Conservation (phyloP, 2,113 vertebrate species). For the Pipra filicauda region DNA sequence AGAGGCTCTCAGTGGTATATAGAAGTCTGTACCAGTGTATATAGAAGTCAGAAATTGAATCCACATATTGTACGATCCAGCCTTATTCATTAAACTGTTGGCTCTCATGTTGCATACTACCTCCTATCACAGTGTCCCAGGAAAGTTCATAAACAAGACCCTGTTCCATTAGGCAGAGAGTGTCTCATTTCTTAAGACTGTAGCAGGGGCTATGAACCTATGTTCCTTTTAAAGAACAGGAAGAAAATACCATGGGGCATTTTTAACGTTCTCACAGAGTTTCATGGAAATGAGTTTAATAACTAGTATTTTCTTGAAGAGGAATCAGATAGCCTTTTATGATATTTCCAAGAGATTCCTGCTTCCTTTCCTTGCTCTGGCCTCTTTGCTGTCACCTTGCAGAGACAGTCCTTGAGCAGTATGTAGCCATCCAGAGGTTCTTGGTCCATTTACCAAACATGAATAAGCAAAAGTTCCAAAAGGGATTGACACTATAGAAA, state of each 20-base stretch:
- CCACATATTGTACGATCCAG: neutral
- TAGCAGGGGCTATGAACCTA: neutral
- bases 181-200: neutral
- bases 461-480: neutral
- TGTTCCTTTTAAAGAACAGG: neutral
- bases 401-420: neutral
- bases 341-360: neutral
- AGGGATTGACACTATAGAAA: neutral
- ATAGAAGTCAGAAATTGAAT: neutral
- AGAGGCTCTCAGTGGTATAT: neutral
- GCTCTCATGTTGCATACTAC: neutral
- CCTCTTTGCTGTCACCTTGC: neutral
- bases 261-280: neutral
- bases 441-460: neutral
- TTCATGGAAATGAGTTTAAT: neutral
- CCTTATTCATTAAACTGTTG: neutral
- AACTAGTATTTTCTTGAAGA: neutral
- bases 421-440: neutral
- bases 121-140: neutral
- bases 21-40: neutral
- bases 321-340: neutral
- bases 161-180: neutral
- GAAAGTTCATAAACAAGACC: neutral
- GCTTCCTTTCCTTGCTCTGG: neutral
- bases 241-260: neutral